Evolutionary conservation across 2,113 vertebrate species (phyloP).

Genomic region (Pholis gunnellus): DNA sequence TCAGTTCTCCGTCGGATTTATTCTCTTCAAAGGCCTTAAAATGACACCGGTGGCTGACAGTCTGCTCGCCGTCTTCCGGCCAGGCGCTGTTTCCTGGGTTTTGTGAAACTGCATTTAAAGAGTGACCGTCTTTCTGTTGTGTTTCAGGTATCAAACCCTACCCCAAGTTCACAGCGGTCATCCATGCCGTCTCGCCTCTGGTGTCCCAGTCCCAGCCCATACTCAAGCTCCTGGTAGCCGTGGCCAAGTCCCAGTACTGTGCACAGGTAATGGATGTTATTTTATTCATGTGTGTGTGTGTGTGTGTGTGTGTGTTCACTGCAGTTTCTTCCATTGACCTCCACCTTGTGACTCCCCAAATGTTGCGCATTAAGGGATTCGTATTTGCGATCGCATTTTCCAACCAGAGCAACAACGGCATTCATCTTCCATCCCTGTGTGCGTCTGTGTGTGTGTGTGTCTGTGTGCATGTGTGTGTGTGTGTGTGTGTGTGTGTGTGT

Average conservation of each 20-base stretch:
- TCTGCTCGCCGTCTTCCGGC: not conserved
- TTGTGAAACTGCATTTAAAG: constrained; percentile 8
- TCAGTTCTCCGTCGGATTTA: not conserved
- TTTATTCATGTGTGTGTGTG: constrained; percentile 9
- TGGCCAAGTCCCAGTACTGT: constrained; percentile 98
- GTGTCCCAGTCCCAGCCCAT: constrained; percentile 99
- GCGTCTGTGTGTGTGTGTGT: not conserved
- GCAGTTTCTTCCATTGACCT: constrained; percentile 17
- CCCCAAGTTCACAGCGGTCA: constrained; percentile 96
- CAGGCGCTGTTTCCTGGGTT: not conserved
- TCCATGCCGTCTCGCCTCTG: constrained; percentile 97
- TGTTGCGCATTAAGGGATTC: not conserved
- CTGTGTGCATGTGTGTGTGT: not conserved
- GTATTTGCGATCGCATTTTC: constrained; percentile 30
- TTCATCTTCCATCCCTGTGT: constrained; percentile 23
- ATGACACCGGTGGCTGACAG: constrained; percentile 28
- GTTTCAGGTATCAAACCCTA: constrained; percentile 92
- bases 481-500: constrained; percentile 2
- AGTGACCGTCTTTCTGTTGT: constrained; percentile 34
- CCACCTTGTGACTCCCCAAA: constrained; percentile 6
- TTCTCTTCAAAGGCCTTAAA: constrained; percentile 25
- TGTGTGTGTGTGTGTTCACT: not conserved
- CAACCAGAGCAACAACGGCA: constrained; percentile 12
- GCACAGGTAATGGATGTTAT: constrained; percentile 92
- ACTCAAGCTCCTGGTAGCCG: constrained; percentile 95